Conservation (phyloP, 2,113 vertebrate species). For the Burhinus bistriatus region DNA sequence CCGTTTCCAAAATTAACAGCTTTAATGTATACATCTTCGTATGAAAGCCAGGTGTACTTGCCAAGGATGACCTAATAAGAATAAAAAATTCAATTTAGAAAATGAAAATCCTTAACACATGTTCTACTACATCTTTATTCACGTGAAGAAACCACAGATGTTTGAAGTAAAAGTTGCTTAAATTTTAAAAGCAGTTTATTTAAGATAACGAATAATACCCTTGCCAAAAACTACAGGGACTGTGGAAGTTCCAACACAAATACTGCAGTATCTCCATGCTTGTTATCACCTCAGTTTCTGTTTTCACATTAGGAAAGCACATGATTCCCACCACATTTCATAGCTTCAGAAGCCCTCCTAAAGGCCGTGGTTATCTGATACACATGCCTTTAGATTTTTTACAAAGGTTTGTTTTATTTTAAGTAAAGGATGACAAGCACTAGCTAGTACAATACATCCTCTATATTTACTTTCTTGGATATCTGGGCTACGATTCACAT, state of each 20-base stretch:
- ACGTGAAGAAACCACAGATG: not conserved
- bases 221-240: not conserved
- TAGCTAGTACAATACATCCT: not conserved
- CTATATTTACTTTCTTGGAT: not conserved
- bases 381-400: not conserved
- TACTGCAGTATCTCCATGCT: not conserved
- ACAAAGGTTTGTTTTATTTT: not conserved
- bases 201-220: not conserved
- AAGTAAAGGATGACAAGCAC: not conserved
- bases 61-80: slow-evolving; percentile 88
- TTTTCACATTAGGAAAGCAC: not conserved
- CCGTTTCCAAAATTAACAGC: slow-evolving; percentile 86
- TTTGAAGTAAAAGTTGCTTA: not conserved
- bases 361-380: not conserved
- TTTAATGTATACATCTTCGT: slow-evolving; percentile 78
- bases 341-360: not conserved
- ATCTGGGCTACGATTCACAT: not conserved
- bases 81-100: not conserved
- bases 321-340: accelerated
- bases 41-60: slow-evolving; percentile 88
- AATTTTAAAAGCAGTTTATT: not conserved
- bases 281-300: not conserved
- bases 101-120: not conserved
- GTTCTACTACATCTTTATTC: not conserved
- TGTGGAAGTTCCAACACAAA: not conserved